A percentile compares a stretch with the other conserved stretches of the same genome.
Evolutionary conservation across 2,113 vertebrate species (phyloP).

Genomic region (Myiozetetes cayanensis): DNA sequence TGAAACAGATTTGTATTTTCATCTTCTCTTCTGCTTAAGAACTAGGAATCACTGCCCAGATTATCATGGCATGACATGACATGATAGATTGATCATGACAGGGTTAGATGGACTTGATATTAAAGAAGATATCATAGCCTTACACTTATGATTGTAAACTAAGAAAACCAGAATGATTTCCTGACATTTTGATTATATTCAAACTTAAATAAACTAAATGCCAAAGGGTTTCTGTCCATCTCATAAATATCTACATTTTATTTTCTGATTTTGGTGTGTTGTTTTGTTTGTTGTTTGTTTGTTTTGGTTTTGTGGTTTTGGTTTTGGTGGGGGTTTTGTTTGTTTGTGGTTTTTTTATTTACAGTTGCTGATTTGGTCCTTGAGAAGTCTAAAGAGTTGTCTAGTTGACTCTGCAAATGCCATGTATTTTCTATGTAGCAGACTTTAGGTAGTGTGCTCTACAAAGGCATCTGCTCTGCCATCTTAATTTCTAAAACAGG

Average conservation of each 20-base stretch:
- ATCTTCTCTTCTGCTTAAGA: background rate
- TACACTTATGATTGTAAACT: background rate
- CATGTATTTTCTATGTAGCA: background rate
- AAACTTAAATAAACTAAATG: background rate
- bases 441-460: background rate
- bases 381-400: fast-evolving
- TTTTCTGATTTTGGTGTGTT: background rate
- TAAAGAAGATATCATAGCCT: background rate
- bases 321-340: no score
- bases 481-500: background rate
- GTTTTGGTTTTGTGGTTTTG: no score
- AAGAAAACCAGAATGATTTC: background rate
- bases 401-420: background rate
- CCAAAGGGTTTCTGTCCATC: background rate
- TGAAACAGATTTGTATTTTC: background rate
- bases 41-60: background rate
- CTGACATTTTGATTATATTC: background rate
- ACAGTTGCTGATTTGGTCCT: background rate
- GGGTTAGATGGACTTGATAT: background rate
- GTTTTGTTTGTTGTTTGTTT: no score
- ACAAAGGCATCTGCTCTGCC: background rate
- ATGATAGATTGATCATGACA: background rate
- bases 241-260: background rate
- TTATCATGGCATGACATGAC: background rate
- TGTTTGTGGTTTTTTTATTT: background rate